Evolutionary conservation across 2,797 vertebrate species (phyloP).

Genomic region (Spizella passerina): DNA sequence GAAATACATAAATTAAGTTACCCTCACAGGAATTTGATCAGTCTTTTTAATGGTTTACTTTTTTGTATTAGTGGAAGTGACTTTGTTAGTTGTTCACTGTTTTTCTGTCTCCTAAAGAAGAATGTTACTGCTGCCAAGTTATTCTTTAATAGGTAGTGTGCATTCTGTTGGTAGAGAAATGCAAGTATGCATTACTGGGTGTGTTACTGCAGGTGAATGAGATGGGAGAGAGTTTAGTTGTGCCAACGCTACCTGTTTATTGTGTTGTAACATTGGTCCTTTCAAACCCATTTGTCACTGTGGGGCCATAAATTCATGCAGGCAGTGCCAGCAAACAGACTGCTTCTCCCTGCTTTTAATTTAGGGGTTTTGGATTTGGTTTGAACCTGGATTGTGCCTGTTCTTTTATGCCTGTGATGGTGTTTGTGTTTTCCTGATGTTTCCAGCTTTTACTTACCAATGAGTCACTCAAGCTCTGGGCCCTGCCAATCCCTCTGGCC

Average conservation of each 20-base stretch:
- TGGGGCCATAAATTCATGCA: background rate
- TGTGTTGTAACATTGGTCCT: background rate
- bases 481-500: background rate
- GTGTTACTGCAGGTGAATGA: background rate
- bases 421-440: background rate
- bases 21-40: background rate
- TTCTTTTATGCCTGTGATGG: fast-evolving
- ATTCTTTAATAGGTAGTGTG: background rate
- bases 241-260: background rate
- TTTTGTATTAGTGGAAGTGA: background rate
- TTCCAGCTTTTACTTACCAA: background rate
- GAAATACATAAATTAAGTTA: background rate
- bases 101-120: background rate
- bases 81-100: background rate
- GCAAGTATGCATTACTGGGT: background rate
- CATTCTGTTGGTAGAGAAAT: background rate
- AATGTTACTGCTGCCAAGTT: background rate
- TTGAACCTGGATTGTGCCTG: background rate
- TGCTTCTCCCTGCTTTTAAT: background rate
- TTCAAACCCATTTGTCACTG: background rate
- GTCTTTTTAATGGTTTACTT: background rate
- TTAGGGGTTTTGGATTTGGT: background rate
- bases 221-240: background rate
- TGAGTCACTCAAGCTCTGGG: background rate
- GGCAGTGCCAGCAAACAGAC: background rate